Evolutionary conservation across 2,888 invertebrate genomes (phyloP), one percentile per base, ranked within the genome.

Genomic region (Desoria tigrina): DNA sequence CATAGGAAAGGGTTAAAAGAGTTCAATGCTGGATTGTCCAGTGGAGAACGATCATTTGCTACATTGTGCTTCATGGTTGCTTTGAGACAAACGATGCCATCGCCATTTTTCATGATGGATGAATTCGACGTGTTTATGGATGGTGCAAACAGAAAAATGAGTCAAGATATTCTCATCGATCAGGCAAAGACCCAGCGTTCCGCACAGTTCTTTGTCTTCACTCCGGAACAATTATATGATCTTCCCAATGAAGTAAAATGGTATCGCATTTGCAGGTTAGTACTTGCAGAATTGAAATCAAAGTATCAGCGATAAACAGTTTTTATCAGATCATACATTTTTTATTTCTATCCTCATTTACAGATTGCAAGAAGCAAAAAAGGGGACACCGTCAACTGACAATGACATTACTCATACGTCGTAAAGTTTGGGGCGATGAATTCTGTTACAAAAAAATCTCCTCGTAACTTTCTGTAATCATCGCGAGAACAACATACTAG

Each of bases 51-150:
- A 64, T 94, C 94, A 2, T 97, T 90, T 82, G 88, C 94, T 23
- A 96, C 95, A 0, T 90, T 95, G 9, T 91, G 93, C 28, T 91
- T 97, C 80, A 86, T 98, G 73, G 86, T 95, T 81, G 87, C 96
- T 37, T 84, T 98, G 28, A 97, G 97, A 97, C 89, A 92, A 65
- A 89, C 90, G 74, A 90, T 92, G 77, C 88, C 90, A 78, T 86
- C 92, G 77, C 97, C 97, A 0, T 95, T 98, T 82, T 89, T 90
- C 84, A 88, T 94, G 80, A 83, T 97, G 76, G 96, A 97, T 80
- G 96, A 97, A 84, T 96, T 95, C 79, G 96, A 97, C 79, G 94
- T 96, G 0, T 97, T 92, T 79, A 95, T 96, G 90, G 58, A 58
- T 27, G 45, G 4, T 49, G 42, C 39, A 45, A 58, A 58, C 24